Evolutionary conservation across 2,113 vertebrate genomes (phyloP), one percentile per base, ranked within the genome.

Genomic region (Neodon shergylaensis): DNA sequence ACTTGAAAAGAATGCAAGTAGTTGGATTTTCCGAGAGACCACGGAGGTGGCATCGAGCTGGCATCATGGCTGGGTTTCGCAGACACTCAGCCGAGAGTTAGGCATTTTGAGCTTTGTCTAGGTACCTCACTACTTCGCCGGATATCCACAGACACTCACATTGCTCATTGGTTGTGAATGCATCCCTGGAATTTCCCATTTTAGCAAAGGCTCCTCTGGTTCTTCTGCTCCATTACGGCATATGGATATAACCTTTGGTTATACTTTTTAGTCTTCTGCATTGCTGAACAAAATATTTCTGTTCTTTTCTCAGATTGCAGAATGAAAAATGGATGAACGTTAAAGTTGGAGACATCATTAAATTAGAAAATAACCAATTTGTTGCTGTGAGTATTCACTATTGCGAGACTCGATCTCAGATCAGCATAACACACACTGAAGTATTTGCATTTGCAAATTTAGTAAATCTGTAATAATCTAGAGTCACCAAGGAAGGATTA

Each of bases 291-390:
- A 54, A 22, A 24, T 26, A 87, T 92, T 95, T 89, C 94, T 95
- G 3, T 92, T 92, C 84, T 97, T 88, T 76, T 87, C 28, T 83
- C 88, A 98, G 98, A 79, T 84, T 99, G 22, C 96, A 98, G 97
- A 98, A 98, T 97, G 97, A 98, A 94, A 99, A 99, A 92, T 98
- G 98, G 98, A 98, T 98, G 98, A 98, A 98, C 90, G 97, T 98
- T 81, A 98, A 97, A 95, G 98, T 98, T 17, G 98, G 98, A 96
- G 98, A 98, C 82, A 97, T 98, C 94, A 97, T 98, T 97, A 98
- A 98, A 97, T 91, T 98, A 92, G 97, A 98, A 98, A 98, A 99
- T 97, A 98, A 99, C 95, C 98, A 99, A 72, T 99, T 99, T 98
- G 98, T 99, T 88, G 98, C 98, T 94, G 99, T 99, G 97, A 98